Conservation (phyloP, 2,888 invertebrate species). For the Meghimatium bilineatum region DNA sequence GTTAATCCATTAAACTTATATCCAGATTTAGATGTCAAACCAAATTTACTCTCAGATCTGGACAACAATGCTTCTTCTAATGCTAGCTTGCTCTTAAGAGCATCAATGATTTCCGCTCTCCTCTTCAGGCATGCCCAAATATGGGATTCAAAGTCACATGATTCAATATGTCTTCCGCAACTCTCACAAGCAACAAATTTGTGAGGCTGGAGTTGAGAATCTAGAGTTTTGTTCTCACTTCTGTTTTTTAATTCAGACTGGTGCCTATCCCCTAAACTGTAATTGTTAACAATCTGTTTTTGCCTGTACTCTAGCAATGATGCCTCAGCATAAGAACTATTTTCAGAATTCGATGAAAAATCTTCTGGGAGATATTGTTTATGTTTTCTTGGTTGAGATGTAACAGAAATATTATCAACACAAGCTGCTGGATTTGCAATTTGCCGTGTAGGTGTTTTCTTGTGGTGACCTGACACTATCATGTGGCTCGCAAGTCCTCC, state of each 20-base stretch:
- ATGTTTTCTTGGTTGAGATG: constrained; percentile 52
- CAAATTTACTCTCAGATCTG: constrained; percentile 43
- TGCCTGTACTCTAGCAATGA: constrained; percentile 62
- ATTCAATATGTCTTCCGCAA: constrained; percentile 95
- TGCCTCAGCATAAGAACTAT: constrained; percentile 58
- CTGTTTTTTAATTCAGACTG: constrained; percentile 2
- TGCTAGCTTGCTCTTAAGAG: constrained; percentile 54
- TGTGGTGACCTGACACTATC: constrained; percentile 97
- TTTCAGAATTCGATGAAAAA: constrained; percentile 50
- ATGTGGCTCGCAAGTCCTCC: constrained; percentile 98
- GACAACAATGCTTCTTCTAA: constrained; percentile 51
- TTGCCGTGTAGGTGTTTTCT: constrained; percentile 83
- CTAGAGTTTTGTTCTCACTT: neutral
- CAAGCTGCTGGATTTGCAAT: neutral
- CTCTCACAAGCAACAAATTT: constrained; percentile 86
- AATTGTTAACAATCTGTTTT: constrained; percentile 48
- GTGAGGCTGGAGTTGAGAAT: neutral
- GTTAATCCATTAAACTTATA: neutral
- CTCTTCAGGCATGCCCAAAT: constrained; percentile 86
- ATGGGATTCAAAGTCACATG: constrained; percentile 93
- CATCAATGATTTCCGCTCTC: constrained; percentile 58
- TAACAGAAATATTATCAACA: constrained; percentile 19
- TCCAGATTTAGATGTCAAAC: neutral
- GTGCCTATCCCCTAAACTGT: constrained; percentile 42
- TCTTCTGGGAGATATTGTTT: constrained; percentile 52